Conservation (phyloP, 2,888 invertebrate species). For the Nysson spinosus region DNA sequence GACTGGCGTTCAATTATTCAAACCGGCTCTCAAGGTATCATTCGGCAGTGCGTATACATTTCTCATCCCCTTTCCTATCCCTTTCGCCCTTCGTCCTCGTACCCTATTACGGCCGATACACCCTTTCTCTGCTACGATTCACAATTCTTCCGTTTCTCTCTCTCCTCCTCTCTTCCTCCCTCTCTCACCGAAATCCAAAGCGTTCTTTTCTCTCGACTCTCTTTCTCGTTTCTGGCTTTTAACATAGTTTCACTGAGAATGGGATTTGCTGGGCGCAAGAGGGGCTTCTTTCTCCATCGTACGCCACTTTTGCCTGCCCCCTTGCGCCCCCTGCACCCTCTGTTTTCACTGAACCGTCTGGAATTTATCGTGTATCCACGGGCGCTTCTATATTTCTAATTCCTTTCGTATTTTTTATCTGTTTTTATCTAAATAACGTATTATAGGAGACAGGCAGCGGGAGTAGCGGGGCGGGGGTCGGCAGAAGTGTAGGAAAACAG, state of each 20-base stretch:
- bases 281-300: slow-evolving; percentile 25
- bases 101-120: slow-evolving; percentile 47
- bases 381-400: slow-evolving; percentile 20
- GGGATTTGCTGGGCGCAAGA: slow-evolving; percentile 35
- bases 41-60: slow-evolving; percentile 41
- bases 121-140: slow-evolving; percentile 9
- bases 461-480: no score
- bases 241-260: slow-evolving; percentile 47
- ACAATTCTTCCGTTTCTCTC: no score
- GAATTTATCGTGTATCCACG: slow-evolving; percentile 35
- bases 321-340: slow-evolving; percentile 32
- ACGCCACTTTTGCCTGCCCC: no score
- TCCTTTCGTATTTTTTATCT: slow-evolving; percentile 17
- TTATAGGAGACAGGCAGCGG: no score
- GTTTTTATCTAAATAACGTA: no score
- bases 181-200: not conserved
- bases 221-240: slow-evolving; percentile 53
- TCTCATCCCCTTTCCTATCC: slow-evolving; percentile 19
- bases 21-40: slow-evolving; percentile 44
- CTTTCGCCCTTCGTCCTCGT: slow-evolving; percentile 15
- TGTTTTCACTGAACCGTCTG: slow-evolving; percentile 39
- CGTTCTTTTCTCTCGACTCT: slow-evolving; percentile 37
- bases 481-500: no score
- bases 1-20: slow-evolving; percentile 55
- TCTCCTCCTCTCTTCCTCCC: not conserved